Conservation (phyloP, 2,888 invertebrate genomes). For the Ennomos erosarius region DNA sequence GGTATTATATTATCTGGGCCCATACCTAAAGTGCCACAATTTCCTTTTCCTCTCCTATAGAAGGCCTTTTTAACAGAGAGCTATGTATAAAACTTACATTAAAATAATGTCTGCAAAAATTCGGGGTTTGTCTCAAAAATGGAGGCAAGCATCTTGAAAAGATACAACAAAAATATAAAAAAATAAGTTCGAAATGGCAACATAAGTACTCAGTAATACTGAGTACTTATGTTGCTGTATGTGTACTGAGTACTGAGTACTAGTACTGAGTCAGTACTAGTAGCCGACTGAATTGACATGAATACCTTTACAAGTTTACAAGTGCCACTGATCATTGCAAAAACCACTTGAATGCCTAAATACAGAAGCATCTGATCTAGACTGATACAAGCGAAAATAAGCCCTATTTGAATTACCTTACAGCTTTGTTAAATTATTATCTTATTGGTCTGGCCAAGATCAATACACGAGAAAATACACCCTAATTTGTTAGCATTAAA, state of each 20-base stretch:
- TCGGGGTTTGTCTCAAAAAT: too few relatives aligned
- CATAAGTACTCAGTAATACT: slow-evolving; percentile 18
- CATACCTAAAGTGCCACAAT: too few relatives aligned
- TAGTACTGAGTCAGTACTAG: slow-evolving; percentile 19
- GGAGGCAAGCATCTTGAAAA: too few relatives aligned
- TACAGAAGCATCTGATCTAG: slow-evolving; percentile 13
- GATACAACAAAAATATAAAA: slow-evolving; percentile 3
- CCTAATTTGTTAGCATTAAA: slow-evolving; percentile 28
- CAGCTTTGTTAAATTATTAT: slow-evolving; percentile 7
- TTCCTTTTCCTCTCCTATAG: too few relatives aligned
- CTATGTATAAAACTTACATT: too few relatives aligned
- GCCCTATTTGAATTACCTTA: slow-evolving; percentile 10
- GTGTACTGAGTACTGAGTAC: too few relatives aligned
- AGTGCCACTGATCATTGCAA: slow-evolving; percentile 33
- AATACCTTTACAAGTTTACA: slow-evolving; percentile 25
- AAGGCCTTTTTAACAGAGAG: too few relatives aligned
- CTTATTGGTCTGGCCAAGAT: slow-evolving; percentile 3
- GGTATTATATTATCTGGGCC: too few relatives aligned
- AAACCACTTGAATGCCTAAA: slow-evolving; percentile 31
- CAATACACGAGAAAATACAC: slow-evolving; percentile 21
- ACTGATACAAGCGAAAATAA: slow-evolving; percentile 16
- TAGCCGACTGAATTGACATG: slow-evolving; percentile 31
- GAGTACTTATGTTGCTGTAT: too few relatives aligned
- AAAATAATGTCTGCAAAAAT: too few relatives aligned
- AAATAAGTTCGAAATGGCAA: slow-evolving; percentile 23